These are phyloP conservation scores for Tipula unca DNA, from an alignment of 2,888 invertebrate species.

Conservation along the genomic window DNA sequence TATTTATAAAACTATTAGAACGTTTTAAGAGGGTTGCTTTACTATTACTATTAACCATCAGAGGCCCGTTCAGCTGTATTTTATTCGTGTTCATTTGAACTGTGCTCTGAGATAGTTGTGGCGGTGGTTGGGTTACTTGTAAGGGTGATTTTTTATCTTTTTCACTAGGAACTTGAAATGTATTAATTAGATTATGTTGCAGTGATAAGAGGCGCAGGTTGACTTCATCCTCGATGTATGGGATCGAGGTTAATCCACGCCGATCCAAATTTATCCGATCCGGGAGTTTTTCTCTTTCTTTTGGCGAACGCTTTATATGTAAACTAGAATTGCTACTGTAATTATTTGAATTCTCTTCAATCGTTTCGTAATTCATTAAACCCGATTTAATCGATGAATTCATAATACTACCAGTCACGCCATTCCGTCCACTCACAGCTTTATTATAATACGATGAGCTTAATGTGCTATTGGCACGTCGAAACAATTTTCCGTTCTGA, in stretches of 20 bases:
- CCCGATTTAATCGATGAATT: not conserved
- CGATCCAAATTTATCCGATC: conserved; percentile 84
- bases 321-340: conserved; percentile 36
- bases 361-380: not conserved
- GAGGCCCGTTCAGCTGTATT: conserved; percentile 23
- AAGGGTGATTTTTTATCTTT: not conserved
- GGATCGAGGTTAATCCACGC: conserved; percentile 73
- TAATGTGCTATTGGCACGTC: conserved; percentile 41
- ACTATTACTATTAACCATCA: conserved; percentile 25
- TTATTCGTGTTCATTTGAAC: not conserved
- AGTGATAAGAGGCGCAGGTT: conserved; percentile 76
- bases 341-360: not conserved
- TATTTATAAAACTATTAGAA: conserved; percentile 39
- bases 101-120: not conserved
- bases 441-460: conserved; percentile 32
- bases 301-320: conserved; percentile 59
- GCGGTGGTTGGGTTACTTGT: not conserved
- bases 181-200: conserved; percentile 81
- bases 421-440: not conserved
- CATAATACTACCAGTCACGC: not conserved
- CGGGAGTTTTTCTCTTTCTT: conserved; percentile 74
- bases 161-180: conserved; percentile 40
- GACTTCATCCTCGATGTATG: conserved; percentile 69
- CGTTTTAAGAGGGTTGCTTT: conserved; percentile 33
- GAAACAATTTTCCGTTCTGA: conserved; percentile 32